Percentiles rank a stretch among this genome's conserved stretches.
Evolutionary conservation across 2,113 vertebrate genomes (phyloP).

Genomic region (Corythornis madagascariensis): DNA sequence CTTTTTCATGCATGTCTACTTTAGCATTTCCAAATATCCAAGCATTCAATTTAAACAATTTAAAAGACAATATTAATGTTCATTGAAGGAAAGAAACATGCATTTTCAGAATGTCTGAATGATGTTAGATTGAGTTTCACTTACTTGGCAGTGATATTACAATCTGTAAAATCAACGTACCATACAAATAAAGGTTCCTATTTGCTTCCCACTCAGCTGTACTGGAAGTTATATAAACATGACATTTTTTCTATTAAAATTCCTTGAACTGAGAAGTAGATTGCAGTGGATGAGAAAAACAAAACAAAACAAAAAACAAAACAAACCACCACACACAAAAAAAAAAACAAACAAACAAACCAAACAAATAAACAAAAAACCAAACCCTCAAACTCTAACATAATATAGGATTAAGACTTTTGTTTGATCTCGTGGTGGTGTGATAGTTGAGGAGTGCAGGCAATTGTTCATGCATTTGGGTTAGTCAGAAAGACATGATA

Average conservation of each 20-base stretch:
- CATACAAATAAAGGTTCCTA: constrained; percentile 42
- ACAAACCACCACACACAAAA: too few species aligned
- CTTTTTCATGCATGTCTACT: not conserved
- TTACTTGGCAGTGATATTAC: not conserved
- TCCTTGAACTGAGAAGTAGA: constrained; percentile 47
- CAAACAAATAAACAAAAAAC: fast-evolving
- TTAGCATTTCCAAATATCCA: constrained; percentile 12
- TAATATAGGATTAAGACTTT: not conserved
- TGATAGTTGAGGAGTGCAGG: not conserved
- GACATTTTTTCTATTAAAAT: constrained; percentile 57
- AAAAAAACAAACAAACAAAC: too few species aligned
- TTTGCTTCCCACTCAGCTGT: constrained; percentile 31
- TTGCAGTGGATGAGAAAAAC: not conserved
- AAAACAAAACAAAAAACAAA: fast-evolving
- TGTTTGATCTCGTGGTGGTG: not conserved
- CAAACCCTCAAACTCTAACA: not conserved
- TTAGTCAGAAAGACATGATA: not conserved
- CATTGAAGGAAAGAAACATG: not conserved
- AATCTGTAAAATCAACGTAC: constrained; percentile 1
- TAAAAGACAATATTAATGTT: not conserved
- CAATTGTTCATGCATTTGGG: not conserved
- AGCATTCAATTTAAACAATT: constrained; percentile 7
- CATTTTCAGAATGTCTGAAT: constrained; percentile 1
- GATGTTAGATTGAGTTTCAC: not conserved
- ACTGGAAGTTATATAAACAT: constrained; percentile 46